Base-by-base conservation (phyloP, 2,113 vertebrate species). In the Sitta europaea region DNA sequence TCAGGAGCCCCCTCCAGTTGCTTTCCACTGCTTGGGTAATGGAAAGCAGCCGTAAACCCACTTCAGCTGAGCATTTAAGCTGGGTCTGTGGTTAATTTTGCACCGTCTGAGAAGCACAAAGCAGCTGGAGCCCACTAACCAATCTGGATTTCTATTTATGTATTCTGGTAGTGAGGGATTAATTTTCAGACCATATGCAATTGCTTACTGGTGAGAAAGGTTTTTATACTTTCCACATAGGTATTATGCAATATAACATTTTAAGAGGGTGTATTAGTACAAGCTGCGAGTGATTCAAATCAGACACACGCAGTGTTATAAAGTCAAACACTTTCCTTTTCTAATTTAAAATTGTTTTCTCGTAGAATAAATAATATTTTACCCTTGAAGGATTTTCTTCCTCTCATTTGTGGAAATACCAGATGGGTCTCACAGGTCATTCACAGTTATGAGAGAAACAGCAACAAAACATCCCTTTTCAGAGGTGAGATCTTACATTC, bases 301-400 rank as follows among this genome's bases (percentile, higher is more conserved):
- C 92, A 97, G 87, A 95, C 79, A 94, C 92, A 97, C 0, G 61
- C 96, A 31, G 57, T 50, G 91, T 91, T 97, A 95, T 65, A 94
- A 94, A 97, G 89, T 79, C 86, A 98, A 97, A 92, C 50, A 84
- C 36, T 96, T 97, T 81, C 63, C 45, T 96, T 95, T 95, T 95
- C 94, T 86, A 97, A 97, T 97, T 97, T 97, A 96, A 97, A 97
- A 85, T 93, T 95, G 58, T 97, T 98, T 98, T 94, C 77, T 97
- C 95, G 94, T 92, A 90, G 65, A 97, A 95, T 96, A 97, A 97
- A 65, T 97, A 96, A 97, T 96, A 92, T 95, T 98, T 97, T 97
- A 96, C 65, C 89, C 95, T 97, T 97, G 94, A 97, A 96, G 66
- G 68, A 51, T 93, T 97, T 97, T 97, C 77, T 95, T 96, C 80